phyloP scores from a whole-genome alignment of 2,113 vertebrate genomes.

The Megaleporinus macrocephalus region DNA sequence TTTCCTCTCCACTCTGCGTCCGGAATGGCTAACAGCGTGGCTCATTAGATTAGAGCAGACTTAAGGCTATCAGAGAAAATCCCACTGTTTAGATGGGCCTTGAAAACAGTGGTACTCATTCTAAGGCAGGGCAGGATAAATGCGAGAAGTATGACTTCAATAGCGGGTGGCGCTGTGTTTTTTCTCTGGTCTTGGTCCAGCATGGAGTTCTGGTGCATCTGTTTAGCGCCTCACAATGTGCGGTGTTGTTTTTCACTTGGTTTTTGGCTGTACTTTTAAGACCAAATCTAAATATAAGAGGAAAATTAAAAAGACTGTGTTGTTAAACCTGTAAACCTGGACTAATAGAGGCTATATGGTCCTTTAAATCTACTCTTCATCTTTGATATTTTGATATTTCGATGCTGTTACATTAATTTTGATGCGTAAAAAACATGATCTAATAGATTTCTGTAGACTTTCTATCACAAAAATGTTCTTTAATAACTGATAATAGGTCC shows the following conservation, averaged over 20 bases:
- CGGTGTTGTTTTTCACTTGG: neutral
- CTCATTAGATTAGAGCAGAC: conserved; percentile 40
- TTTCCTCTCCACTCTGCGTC: neutral
- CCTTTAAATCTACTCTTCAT: neutral
- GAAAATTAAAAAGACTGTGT: no score
- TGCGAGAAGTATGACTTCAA: conserved; percentile 11
- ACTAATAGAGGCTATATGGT: neutral
- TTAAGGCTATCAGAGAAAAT: neutral
- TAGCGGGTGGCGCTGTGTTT: neutral
- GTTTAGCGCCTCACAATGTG: neutral
- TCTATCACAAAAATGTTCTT: no score
- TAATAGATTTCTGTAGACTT: no score
- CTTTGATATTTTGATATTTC: neutral
- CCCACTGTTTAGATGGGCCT: neutral
- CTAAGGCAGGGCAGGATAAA: neutral
- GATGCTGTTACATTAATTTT: neutral
- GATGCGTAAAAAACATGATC: no score
- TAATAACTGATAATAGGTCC: no score
- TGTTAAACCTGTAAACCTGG: no score
- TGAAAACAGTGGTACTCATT: conserved; percentile 9
- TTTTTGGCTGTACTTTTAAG: conserved; percentile 17
- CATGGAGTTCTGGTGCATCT: neutral
- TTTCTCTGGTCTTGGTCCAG: neutral
- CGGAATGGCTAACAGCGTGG: neutral
- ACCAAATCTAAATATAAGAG: conserved; percentile 8